Evolutionary conservation across 2,888 invertebrate genomes (phyloP).

Genomic region (Dichetophora obliterata): DNA sequence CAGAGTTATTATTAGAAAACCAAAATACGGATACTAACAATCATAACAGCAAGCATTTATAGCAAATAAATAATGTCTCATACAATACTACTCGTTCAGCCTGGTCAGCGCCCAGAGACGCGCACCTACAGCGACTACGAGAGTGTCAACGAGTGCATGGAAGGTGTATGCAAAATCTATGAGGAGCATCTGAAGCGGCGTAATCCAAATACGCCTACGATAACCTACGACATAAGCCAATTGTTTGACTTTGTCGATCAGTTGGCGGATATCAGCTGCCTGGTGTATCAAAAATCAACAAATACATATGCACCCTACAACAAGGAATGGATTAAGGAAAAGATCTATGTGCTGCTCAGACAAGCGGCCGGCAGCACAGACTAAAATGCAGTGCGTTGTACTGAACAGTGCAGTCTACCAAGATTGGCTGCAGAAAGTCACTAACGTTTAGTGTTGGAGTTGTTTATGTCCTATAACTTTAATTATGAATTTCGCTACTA

Average conservation of each 20-base stretch:
- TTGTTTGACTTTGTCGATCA: constrained; percentile 98
- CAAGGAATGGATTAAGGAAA: constrained; percentile 99
- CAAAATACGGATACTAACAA: too few relatives aligned
- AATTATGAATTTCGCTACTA: background rate
- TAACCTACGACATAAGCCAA: constrained; percentile 98
- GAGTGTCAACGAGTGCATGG: constrained; percentile 97
- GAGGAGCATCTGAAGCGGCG: constrained; percentile 97
- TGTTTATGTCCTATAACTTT: background rate
- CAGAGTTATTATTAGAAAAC: background rate
- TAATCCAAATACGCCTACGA: constrained; percentile 95
- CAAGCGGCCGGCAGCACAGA: constrained; percentile 81
- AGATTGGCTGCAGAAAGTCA: too few relatives aligned
- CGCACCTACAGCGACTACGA: constrained; percentile 99
- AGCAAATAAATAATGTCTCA: constrained; percentile 77
- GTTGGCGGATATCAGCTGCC: constrained; percentile 92
- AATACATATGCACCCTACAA: constrained; percentile 98
- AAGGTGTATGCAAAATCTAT: constrained; percentile 98
- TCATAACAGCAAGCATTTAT: background rate
- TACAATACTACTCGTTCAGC: constrained; percentile 96
- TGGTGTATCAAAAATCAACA: constrained; percentile 95
- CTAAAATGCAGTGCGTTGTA: constrained; percentile 32
- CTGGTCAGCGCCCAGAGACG: constrained; percentile 92
- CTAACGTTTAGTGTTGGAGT: background rate
- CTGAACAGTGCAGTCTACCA: too few relatives aligned
- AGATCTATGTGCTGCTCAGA: constrained; percentile 93